Evolutionary conservation across 1,140 invertebrate species (phyloP), one percentile per base, ranked within the genome.

Genomic region (Leptestheria dahalacensis): DNA sequence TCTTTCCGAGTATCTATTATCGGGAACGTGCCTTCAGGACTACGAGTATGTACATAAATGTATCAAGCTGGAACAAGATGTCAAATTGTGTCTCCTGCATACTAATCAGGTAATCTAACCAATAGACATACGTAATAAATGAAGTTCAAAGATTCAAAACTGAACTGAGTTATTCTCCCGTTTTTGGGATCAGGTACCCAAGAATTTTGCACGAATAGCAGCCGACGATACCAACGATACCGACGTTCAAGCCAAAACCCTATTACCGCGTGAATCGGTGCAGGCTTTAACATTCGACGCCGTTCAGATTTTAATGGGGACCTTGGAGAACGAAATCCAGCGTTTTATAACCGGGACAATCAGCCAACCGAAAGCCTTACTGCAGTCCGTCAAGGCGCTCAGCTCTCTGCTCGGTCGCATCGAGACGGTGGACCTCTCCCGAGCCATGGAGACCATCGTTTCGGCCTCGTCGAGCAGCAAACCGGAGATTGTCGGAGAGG

Each of bases 1-100:
- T 18, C 75, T 83, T 48, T 82, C 83, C 57, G 89, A 93, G 71
- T 92, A 89, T 73, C 73, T 92, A 48, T 63, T 67, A 12, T 62
- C 66, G 51, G 66, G 68, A 23, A 81, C 80, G 11, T 77, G 72
- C 26, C 75, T 97, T 23, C 84, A 82, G 53, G 87, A 94, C 69
- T 92, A 94, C 73, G 88, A 92, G 69, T 95, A 94, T 72, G 84
- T 95, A 59, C 88, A 94, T 68, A 83, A 89, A 64, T 96, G 92
- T 73, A 85, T 96, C 47, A 93, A 96, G 70, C 73, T 94, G 66
- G 92, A 96, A 70, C 81, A 85, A 69, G 91, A 96, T 74, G 86
- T 97, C 1, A 75, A 82, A 57, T 75, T 97, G 61, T 84, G 82
- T 25, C 66, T 82, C 47, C 64, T 78, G 49, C 49, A 50, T 21